phyloP scores from a whole-genome alignment of 2,888 invertebrate genomes.

The Therioaphis trifolii region DNA sequence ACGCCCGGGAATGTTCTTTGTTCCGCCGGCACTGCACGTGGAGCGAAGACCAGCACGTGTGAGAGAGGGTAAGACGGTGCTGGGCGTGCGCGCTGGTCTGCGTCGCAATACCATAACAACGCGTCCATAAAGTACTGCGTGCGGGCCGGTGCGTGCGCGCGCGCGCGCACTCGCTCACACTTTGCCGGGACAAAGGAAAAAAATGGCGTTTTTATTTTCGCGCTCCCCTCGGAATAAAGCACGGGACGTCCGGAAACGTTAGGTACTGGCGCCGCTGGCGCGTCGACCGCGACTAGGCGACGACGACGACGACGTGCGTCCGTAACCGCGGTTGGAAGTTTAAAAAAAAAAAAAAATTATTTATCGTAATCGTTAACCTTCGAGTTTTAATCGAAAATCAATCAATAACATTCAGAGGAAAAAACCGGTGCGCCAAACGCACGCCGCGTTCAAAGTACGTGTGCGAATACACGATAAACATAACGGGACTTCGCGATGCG shows the following conservation, averaged over 20 bases:
- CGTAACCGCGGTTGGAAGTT: no score
- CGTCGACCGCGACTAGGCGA: no score
- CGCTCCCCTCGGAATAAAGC: background rate
- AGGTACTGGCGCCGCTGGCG: background rate
- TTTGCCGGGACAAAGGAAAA: slow-evolving; percentile 44
- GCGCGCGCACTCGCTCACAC: background rate
- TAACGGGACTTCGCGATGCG: slow-evolving; percentile 34
- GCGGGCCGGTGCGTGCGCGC: slow-evolving; percentile 1
- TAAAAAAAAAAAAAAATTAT: background rate
- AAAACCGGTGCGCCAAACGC: slow-evolving; percentile 11
- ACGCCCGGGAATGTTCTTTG: slow-evolving; percentile 60
- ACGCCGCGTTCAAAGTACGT: background rate
- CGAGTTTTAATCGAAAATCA: background rate
- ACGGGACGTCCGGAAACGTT: background rate
- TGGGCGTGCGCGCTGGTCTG: slow-evolving; percentile 56
- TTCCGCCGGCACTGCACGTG: slow-evolving; percentile 52
- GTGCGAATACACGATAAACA: slow-evolving; percentile 8
- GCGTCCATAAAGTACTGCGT: slow-evolving; percentile 35
- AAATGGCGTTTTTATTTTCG: slow-evolving; percentile 31
- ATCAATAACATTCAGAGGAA: background rate
- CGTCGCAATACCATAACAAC: slow-evolving; percentile 59
- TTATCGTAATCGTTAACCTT: background rate
- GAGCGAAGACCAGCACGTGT: slow-evolving; percentile 55
- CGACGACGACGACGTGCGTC: background rate
- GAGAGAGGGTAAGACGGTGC: slow-evolving; percentile 46